Base-by-base conservation (phyloP, 2,113 vertebrate genomes). In the Galeopterus variegatus region DNA sequence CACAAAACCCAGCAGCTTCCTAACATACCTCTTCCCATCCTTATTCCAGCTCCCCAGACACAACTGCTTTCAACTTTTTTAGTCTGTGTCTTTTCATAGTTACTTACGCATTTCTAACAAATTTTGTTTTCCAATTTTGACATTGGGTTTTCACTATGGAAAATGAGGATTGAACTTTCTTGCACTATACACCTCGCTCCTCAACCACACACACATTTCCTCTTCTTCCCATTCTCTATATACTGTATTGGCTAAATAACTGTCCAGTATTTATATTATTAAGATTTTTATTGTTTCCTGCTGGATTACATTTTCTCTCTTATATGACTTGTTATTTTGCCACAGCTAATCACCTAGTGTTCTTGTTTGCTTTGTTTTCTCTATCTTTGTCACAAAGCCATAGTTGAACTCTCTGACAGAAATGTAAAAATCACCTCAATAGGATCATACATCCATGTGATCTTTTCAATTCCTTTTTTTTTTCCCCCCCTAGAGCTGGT, bases 301-400 rank as follows among this genome's bases (percentile, higher is more conserved):
- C 18, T 83, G 23, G 26, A 64, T 70, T 80, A n/a, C 15, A 82
- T 70, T 93, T 95, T 4, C 52, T 90, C 86, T 93, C 48, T 65
- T 62, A 82, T 48, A 28, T 6, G 31, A n/a, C 11, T 52, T 56
- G 76, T 79, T 56, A 73, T 58, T 84, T 94, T n/a, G 19, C 14
- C 69, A 56, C 41, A 64, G 36, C 21, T 36, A 67, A 88, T 70
- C 14, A 19, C 33, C 21, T 94, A 33, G 2, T 77, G 14, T 65
- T 90, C n/a, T 41, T 60, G 33, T 82, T 73, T 92, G 11, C 31
- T 95, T 67, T 26, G 26, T 83, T 90, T 88, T 65, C 19, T 84
- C 31, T 28, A 13, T 36, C 50, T 73, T 45, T 93, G 52, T 82
- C 67, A 77, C 48, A 89, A 84, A 85, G 14, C 3, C 5, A 69